Evolutionary conservation across 2,113 vertebrate genomes (phyloP), one percentile per base, ranked within the genome.

Genomic region (Ptilonorhynchus violaceus): DNA sequence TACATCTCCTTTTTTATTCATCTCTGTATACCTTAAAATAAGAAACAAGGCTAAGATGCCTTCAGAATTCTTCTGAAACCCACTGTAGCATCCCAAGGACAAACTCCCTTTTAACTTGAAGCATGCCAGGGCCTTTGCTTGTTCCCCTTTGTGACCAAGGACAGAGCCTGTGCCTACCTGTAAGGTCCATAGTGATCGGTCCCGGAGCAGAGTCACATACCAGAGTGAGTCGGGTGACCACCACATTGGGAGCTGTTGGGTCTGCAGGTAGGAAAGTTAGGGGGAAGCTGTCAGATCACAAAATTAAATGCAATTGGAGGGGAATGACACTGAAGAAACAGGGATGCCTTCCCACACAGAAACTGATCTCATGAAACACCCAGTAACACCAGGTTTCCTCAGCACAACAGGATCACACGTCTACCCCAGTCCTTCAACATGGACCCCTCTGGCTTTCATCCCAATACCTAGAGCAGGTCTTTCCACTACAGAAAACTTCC

Each of bases 111-210:
- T 63, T 41, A 60, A 44, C 25, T 3, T 80, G 35, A 81, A 93
- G 60, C 28, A 25, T 35, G 10, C 35, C 50, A 60, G 44, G 18
- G n/a, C 20, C 30, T 83, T 88, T 69, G 49, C 20, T 88, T 64
- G 19, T 4, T 91, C 27, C 31, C 31, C 31, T 89, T 27, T 6
- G 5, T 42, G 47, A 50, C 35, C 27, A 96, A 68, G 42, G 39
- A 42, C 31, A 67, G 77, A 80, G 30, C 46, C 77, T 50, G 49
- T 69, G 85, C 98, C 70, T 97, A 98, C 98, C 98, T 60, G 98
- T 98, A 67, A 98, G 98, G 81, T 98, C 98, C 98, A 98, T 98
- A 82, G 98, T 98, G 89, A 98, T 98, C 0, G 98, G 98, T 92
- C 97, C 98, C 23, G 98, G 98, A 18, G 98, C 98, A 73, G 72